phyloP scores from a whole-genome alignment of 2,113 vertebrate species.

The Murina feae region DNA sequence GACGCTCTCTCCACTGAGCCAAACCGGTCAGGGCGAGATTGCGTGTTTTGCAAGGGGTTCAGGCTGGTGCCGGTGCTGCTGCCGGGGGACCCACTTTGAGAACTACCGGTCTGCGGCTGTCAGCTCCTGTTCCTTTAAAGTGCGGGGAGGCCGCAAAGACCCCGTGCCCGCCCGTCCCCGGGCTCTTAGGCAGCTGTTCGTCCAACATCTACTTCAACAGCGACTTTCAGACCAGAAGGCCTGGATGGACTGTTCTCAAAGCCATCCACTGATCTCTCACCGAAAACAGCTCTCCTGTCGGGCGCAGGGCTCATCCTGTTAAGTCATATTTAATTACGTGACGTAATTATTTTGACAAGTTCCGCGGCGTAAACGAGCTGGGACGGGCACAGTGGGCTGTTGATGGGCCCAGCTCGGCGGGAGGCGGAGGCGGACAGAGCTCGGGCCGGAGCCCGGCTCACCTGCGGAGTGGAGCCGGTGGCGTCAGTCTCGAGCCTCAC shows the following conservation, averaged over 20 bases:
- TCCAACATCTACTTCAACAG: fast-evolving
- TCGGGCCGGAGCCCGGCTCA: neutral
- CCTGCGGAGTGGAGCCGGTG: fast-evolving
- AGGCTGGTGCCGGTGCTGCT: neutral
- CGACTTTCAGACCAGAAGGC: neutral
- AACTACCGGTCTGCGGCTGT: fast-evolving
- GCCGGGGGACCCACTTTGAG: neutral
- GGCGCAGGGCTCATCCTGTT: neutral
- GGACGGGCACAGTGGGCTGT: neutral
- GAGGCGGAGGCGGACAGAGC: neutral
- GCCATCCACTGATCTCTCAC: neutral
- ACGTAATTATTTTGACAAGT: conserved; percentile 57
- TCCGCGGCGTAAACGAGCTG: neutral
- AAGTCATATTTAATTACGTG: conserved; percentile 39
- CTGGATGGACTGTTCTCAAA: neutral
- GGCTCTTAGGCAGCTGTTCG: fast-evolving
- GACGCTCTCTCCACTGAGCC: no score
- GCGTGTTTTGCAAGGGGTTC: neutral
- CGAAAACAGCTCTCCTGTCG: neutral
- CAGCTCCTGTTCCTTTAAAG: neutral
- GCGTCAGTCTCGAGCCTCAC: neutral
- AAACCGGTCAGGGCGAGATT: no score
- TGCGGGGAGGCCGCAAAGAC: no score
- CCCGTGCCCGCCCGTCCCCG: fast-evolving
- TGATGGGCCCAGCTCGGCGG: neutral